Percentiles rank a stretch among this genome's conserved stretches.
Conservation (phyloP, 2,113 vertebrate species). For the Dissostichus mawsoni region DNA sequence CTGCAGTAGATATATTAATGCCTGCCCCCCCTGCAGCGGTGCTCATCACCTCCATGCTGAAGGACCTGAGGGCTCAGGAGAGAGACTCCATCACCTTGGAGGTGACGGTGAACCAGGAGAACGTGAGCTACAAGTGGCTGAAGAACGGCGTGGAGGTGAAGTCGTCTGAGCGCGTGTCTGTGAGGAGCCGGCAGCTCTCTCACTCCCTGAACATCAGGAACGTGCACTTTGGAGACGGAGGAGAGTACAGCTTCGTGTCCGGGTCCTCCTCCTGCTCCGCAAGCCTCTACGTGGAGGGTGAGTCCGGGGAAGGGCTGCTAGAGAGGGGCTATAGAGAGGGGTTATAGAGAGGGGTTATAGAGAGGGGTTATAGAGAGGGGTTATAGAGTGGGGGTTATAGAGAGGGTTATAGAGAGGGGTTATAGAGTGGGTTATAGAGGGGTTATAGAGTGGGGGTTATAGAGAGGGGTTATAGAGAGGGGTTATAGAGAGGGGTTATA, state of each 20-base stretch:
- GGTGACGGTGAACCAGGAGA: slow-evolving; percentile 97
- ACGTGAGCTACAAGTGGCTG: slow-evolving; percentile 97
- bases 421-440: too few relatives aligned
- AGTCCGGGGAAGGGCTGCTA: too few relatives aligned
- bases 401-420: too few relatives aligned
- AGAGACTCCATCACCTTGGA: slow-evolving; percentile 98
- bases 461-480: too few relatives aligned
- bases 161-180: slow-evolving; percentile 90
- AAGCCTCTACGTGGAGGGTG: slow-evolving; percentile 97
- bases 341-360: too few relatives aligned
- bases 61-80: slow-evolving; percentile 97
- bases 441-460: too few relatives aligned
- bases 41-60: slow-evolving; percentile 95
- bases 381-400: too few relatives aligned
- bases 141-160: slow-evolving; percentile 98
- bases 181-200: slow-evolving; percentile 92
- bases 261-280: slow-evolving; percentile 91
- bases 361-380: too few relatives aligned
- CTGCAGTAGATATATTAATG: too few relatives aligned
- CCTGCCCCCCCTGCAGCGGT: slow-evolving; percentile 78
- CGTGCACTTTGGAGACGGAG: slow-evolving; percentile 96
- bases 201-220: slow-evolving; percentile 96
- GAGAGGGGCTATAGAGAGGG: too few relatives aligned
- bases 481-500: too few relatives aligned
- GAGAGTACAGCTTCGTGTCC: slow-evolving; percentile 94